phyloP scores from a whole-genome alignment of 2,113 vertebrate genomes.

The Clarias magur region DNA sequence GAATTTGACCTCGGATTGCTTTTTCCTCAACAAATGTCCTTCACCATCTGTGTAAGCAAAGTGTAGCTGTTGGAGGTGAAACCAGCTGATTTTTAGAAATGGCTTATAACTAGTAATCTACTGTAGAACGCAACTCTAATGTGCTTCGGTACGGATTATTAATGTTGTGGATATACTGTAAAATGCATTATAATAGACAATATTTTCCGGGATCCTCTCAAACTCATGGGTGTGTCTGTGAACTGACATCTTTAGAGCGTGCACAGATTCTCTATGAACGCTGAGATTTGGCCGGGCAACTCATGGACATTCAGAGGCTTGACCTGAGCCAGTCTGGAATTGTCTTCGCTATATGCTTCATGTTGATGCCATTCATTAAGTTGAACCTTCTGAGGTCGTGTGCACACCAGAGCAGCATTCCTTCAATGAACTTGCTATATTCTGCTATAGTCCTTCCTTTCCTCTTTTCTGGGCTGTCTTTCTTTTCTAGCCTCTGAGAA shows the following conservation, averaged over 20 bases:
- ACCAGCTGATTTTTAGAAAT: not conserved
- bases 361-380: not conserved
- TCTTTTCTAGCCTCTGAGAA: not conserved
- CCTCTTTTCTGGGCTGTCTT: not conserved
- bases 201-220: not conserved
- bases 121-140: not conserved
- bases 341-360: not conserved
- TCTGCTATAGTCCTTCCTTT: not conserved
- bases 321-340: not conserved
- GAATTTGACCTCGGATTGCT: slow-evolving; percentile 10
- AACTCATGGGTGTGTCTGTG: not conserved
- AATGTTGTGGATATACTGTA: not conserved
- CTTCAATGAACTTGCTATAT: not conserved
- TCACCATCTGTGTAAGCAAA: slow-evolving; percentile 1
- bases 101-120: not conserved
- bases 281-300: not conserved
- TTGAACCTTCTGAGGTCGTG: not conserved
- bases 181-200: not conserved
- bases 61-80: not conserved
- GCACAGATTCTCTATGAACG: not conserved
- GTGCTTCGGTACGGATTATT: not conserved
- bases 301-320: not conserved
- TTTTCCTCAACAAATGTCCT: not conserved
- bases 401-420: not conserved
- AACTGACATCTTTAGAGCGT: not conserved